These are phyloP conservation scores for Kuschelorhynchus macadamiae DNA, from an alignment of 2,888 invertebrate species.

Conservation along the genomic window DNA sequence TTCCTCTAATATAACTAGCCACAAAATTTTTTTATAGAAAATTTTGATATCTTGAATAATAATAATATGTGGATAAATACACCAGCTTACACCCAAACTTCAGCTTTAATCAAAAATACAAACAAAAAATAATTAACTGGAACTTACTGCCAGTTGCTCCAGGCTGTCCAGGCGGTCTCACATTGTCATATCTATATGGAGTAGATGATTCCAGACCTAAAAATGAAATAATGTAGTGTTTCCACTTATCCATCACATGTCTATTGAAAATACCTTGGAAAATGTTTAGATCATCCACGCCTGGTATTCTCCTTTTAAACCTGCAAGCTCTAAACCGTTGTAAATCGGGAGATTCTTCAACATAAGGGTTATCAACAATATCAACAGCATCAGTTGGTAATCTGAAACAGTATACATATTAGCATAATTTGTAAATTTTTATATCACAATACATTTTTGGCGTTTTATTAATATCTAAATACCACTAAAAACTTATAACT, in stretches of 20 bases:
- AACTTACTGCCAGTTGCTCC: background rate
- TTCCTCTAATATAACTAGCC: no score
- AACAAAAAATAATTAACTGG: no score
- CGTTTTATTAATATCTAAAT: no score
- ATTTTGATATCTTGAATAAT: no score
- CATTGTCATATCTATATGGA: background rate
- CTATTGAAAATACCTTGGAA: no score
- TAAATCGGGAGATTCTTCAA: conserved; percentile 1
- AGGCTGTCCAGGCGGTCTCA: background rate
- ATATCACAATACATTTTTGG: no score
- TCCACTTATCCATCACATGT: no score
- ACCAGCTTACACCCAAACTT: background rate
- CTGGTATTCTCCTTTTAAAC: conserved; percentile 4
- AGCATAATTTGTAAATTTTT: background rate
- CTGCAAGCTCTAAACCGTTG: background rate
- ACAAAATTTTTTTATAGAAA: no score
- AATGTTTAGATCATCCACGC: background rate
- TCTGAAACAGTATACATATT: background rate
- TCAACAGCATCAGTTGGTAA: conserved; percentile 13
- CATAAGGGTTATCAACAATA: background rate
- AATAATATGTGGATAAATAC: no score
- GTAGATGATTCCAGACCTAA: background rate
- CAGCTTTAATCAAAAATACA: background rate
- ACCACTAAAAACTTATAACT: no score
- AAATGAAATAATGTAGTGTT: no score